Conservation (phyloP, 2,113 vertebrate genomes). For the Sinocyclocheilus maitianheensis region DNA sequence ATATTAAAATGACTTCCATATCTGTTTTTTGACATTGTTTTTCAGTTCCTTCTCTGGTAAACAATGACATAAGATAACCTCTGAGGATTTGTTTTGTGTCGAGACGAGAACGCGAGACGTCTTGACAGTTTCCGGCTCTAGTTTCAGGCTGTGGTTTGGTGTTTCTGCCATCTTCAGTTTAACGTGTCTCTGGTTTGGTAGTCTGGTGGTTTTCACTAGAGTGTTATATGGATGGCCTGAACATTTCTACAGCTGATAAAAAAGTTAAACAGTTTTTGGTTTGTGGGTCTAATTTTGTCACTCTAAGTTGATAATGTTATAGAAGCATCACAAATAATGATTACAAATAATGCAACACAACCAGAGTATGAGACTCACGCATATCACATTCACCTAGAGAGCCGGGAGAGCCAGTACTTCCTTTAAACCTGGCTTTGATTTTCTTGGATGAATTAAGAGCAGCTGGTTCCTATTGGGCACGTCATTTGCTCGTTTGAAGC, state of each 20-base stretch:
- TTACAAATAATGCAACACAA: slow-evolving; percentile 13
- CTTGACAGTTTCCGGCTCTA: neutral
- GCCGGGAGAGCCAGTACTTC: neutral
- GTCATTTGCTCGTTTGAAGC: slow-evolving; percentile 12
- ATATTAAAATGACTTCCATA: neutral
- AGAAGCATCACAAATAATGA: slow-evolving; percentile 4
- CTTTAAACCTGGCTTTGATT: slow-evolving; percentile 29
- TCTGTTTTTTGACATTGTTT: slow-evolving; percentile 13
- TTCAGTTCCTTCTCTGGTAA: neutral
- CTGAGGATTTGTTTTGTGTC: neutral
- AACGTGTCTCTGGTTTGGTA: neutral
- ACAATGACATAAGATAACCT: neutral
- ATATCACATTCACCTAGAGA: neutral
- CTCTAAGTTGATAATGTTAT: neutral
- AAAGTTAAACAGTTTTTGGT: neutral
- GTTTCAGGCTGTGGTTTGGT: slow-evolving; percentile 19
- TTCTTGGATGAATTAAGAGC: slow-evolving; percentile 35
- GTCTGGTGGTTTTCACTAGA: neutral
- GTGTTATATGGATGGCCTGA: neutral
- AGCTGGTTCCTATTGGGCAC: slow-evolving; percentile 38
- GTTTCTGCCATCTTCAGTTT: slow-evolving; percentile 16
- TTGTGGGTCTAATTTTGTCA: neutral
- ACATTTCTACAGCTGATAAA: neutral
- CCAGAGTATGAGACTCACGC: neutral
- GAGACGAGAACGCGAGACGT: neutral